Conservation (phyloP, 2,113 vertebrate species). For the Pseudolaguvia tuberculata region DNA sequence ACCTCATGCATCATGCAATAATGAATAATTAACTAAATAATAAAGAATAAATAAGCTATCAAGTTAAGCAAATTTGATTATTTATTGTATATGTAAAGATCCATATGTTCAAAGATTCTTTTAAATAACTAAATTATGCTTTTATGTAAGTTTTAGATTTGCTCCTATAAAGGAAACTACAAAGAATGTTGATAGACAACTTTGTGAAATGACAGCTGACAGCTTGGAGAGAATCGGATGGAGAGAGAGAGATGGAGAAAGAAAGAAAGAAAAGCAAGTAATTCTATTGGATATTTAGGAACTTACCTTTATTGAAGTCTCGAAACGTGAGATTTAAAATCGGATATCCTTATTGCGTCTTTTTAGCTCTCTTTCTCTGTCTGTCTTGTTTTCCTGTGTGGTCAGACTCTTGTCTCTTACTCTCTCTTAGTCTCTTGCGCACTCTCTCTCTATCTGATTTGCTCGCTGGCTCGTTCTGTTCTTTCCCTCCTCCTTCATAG, state of each 20-base stretch:
- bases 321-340: slow-evolving; percentile 26
- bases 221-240: not conserved
- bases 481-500: slow-evolving; percentile 41
- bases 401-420: slow-evolving; percentile 38
- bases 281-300: slow-evolving; percentile 5
- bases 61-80: not conserved
- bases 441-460: slow-evolving; percentile 24
- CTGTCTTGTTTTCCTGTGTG: slow-evolving; percentile 44
- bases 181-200: slow-evolving; percentile 4
- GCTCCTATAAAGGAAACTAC: no score
- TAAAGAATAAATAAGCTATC: not conserved
- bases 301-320: slow-evolving; percentile 47
- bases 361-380: slow-evolving; percentile 30
- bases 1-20: not conserved
- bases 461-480: not conserved
- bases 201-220: slow-evolving; percentile 42
- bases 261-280: not conserved
- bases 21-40: not conserved
- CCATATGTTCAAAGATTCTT: not conserved
- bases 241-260: not conserved
- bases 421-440: slow-evolving; percentile 24
- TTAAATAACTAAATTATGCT: not conserved
- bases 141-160: slow-evolving; percentile 8
- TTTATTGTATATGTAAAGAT: not conserved
- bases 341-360: slow-evolving; percentile 43